Conservation (phyloP, 1,140 invertebrate genomes). For the Idris sp. region DNA sequence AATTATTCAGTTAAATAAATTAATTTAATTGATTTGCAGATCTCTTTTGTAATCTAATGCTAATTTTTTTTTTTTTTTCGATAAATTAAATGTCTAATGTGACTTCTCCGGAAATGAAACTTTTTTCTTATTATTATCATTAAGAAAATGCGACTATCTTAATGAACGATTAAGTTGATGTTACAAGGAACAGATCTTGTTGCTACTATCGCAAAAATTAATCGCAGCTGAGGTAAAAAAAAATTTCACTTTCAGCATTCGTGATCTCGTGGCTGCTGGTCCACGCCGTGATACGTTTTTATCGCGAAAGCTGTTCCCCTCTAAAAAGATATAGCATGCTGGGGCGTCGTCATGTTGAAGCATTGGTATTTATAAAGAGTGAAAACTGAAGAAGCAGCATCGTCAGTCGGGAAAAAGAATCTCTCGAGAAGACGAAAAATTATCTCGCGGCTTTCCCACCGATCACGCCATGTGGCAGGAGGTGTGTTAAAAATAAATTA, state of each 20-base stretch:
- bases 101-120: too few species aligned
- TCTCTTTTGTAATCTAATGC: too few species aligned
- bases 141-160: too few species aligned
- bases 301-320: conserved; percentile 62
- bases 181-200: conserved; percentile 19
- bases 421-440: conserved; percentile 42
- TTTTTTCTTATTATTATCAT: too few species aligned
- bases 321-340: conserved; percentile 53
- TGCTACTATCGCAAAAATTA: conserved; percentile 5
- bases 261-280: conserved; percentile 38
- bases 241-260: conserved; percentile 58
- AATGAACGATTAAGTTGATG: too few species aligned
- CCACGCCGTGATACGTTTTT: conserved; percentile 43
- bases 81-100: too few species aligned
- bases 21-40: too few species aligned
- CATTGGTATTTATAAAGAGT: conserved; percentile 65
- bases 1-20: too few species aligned
- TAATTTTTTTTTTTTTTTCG: too few species aligned
- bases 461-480: conserved; percentile 59
- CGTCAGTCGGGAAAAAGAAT: conserved; percentile 63
- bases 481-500: conserved; percentile 48
- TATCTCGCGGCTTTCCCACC: conserved; percentile 26
- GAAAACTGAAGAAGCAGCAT: conserved; percentile 46
- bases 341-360: conserved; percentile 45
- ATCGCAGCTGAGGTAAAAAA: conserved; percentile 23